phyloP scores from a whole-genome alignment of 2,113 vertebrate species.

The Halichoerus grypus region DNA sequence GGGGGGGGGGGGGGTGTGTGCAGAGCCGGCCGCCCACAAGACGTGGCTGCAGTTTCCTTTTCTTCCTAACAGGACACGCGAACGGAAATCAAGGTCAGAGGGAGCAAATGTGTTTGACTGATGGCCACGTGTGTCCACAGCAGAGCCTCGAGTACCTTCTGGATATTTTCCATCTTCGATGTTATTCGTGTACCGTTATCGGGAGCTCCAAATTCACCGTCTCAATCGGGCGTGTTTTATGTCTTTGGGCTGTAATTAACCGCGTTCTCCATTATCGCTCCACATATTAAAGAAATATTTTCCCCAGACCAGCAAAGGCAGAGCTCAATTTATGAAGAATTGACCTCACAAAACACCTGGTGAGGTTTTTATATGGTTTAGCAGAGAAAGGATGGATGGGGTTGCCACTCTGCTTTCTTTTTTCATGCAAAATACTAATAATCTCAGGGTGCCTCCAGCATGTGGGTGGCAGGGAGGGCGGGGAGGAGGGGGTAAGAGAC shows the following conservation, averaged over 20 bases:
- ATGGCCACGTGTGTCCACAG: rapidly evolving
- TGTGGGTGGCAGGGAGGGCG: neutral
- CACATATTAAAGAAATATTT: neutral
- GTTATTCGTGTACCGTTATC: neutral
- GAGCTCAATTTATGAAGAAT: neutral
- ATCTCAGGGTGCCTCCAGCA: rapidly evolving
- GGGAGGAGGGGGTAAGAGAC: no score
- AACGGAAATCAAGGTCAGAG: neutral
- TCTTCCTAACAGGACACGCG: no score
- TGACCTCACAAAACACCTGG: neutral
- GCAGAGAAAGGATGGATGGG: neutral
- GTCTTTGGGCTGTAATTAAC: neutral
- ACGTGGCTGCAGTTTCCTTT: rapidly evolving
- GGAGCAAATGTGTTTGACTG: rapidly evolving
- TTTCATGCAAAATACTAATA: neutral
- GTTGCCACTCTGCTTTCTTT: neutral
- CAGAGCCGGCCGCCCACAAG: rapidly evolving
- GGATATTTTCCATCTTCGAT: rapidly evolving
- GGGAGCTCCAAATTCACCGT: neutral
- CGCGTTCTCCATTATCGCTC: rapidly evolving
- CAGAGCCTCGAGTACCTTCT: neutral
- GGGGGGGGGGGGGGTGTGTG: neutral
- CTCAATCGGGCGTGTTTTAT: neutral
- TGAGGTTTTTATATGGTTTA: neutral
- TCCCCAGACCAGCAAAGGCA: neutral